Evolutionary conservation across 2,888 invertebrate genomes (phyloP), one percentile per base, ranked within the genome.

Genomic region (Oscheius sp.): DNA sequence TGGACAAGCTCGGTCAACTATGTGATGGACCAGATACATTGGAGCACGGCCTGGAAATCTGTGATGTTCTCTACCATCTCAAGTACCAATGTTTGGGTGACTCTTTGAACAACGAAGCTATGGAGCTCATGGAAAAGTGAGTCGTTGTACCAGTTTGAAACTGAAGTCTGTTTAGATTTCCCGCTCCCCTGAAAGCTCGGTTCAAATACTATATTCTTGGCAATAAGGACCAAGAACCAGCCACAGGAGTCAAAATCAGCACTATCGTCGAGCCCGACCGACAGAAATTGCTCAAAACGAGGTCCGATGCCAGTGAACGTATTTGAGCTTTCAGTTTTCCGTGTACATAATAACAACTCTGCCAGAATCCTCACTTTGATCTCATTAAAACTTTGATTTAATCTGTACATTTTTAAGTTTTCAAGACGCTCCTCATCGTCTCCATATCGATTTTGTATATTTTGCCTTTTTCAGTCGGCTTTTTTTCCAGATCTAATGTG

Each of bases 1-100:
- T 55, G 59, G 62, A 76, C 47, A 79, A 78, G 42, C 4, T 79
- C 51, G 77, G 76, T 71, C 37, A 53, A 10, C 42, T 79, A 55
- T 76, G 77, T 2, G 75, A 79, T 32, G 55, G 53, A 7, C 76
- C 73, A 5, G 74, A 77, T 3, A 74, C 74, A 21, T 70, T 79
- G 21, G 73, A 65, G 32, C 68, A 68, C 55, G 68, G 68, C 10
- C 21, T n/a, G 29, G 74, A 80, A 84, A 70, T 88, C 35, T 86
- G 87, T 71, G 89, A 89, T 71, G 68, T 89, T 2, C 78, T 89
- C 21, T 91, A 91, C 81, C 90, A 91, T 84, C 89, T 91, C 80
- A 91, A 91, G 84, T 91, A 91, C 87, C 90, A 90, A 89, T 91
- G 90, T 85, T 90, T 90, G 5, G 91, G 91, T 2, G 90, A 91